Base-by-base conservation (phyloP, 2,797 vertebrate species). In the Chiroxiphia lanceolata region DNA sequence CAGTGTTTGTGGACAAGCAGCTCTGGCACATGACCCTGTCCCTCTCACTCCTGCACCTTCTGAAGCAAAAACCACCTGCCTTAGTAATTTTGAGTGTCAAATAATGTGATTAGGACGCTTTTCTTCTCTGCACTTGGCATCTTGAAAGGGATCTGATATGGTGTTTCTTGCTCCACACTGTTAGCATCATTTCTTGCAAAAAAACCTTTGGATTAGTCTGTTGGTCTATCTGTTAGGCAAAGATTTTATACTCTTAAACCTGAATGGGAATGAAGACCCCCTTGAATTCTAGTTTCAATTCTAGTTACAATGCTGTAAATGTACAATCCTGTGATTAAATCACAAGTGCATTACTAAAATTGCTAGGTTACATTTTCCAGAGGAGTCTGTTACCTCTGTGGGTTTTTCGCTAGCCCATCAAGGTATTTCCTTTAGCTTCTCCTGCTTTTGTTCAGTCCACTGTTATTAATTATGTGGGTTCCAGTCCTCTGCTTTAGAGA, bases 401-500 rank as follows among this genome's bases (percentile, higher is more conserved):
- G 31, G 7, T 12, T 87, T 93, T 81, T 44, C 34, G 56, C 4
- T 56, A 79, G 50, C 38, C 33, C 26, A 51, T 95, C 51, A 90
- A 80, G 42, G 61, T 79, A 72, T 60, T 95, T 89, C 59, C 56
- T 91, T 77, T 57, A 77, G 25, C 44, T 87, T 42, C 63, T 75
- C 83, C 63, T 78, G 50, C 67, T 82, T 87, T 79, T 93, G 34
- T 88, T 91, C 45, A 70, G 64, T 85, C 87, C 78, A 25, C 82
- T 89, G 56, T 86, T 96, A 89, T 74, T 91, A 90, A 83, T 93
- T 87, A 29, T 29, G 15, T 45, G 75, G 72, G 50, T 91, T 92
- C 86, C 80, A 93, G 23, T 81, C 79, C 56, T 79, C 64, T 93
- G 47, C 57, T 93, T 93, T 89, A 78, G 84, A 94, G 81, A 93